These are phyloP conservation scores for Girardinichthys multiradiatus DNA, from an alignment of 2,113 vertebrate species.

Conservation along the genomic window DNA sequence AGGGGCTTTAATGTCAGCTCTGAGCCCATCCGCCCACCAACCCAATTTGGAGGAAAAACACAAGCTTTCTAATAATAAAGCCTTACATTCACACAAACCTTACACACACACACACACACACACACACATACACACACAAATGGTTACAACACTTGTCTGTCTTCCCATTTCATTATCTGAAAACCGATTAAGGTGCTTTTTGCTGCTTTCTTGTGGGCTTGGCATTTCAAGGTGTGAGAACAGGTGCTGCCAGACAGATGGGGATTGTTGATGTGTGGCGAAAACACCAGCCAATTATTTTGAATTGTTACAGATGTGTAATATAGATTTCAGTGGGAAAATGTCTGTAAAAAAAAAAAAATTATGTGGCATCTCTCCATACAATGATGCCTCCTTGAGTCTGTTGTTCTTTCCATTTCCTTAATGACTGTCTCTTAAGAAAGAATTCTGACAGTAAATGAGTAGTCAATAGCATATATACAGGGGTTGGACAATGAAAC, in stretches of 20 bases:
- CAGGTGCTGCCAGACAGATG: conserved; percentile 28
- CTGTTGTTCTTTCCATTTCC: too few relatives aligned
- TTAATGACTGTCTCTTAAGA: too few relatives aligned
- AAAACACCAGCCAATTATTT: conserved; percentile 25
- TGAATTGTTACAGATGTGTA: conserved; percentile 31
- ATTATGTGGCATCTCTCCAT: too few relatives aligned
- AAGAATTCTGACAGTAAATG: too few relatives aligned
- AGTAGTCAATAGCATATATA: too few relatives aligned
- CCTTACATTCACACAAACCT: not conserved
- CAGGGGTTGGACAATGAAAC: too few relatives aligned
- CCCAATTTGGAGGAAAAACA: conserved; percentile 35
- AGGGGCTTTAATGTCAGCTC: conserved; percentile 29
- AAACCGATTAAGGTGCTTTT: conserved; percentile 19
- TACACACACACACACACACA: conserved; percentile 18
- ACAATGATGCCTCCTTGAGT: too few relatives aligned
- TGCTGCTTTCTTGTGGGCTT: conserved; percentile 36
- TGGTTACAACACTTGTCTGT: conserved; percentile 33
- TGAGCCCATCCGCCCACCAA: conserved; percentile 36
- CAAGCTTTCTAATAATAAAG: conserved; percentile 55
- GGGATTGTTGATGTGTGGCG: conserved; percentile 19
- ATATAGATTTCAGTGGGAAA: conserved; percentile 42
- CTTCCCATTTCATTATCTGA: conserved; percentile 58
- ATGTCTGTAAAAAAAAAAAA: conserved; percentile 5
- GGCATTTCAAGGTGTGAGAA: conserved; percentile 59
- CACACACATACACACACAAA: conserved; percentile 3